Evolutionary conservation across 1,140 invertebrate genomes (phyloP), one percentile per base, ranked within the genome.

Genomic region (Idris sp.): DNA sequence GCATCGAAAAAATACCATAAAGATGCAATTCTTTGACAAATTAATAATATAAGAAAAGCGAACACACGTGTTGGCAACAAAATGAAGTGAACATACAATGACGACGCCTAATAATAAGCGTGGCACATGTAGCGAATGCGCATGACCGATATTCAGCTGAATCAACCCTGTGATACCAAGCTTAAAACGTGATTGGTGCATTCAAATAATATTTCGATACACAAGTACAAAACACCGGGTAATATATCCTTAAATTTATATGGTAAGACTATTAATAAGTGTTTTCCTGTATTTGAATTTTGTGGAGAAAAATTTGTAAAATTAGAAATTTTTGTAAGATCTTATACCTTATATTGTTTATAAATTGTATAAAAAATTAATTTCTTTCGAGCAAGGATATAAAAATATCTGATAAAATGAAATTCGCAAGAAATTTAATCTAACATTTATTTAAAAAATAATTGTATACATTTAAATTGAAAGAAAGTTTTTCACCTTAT

Each of bases 61-160:
- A 59, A 36, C 16, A 44, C 59, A 59, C 51, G 61, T 64, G 69
- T n/a, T 65, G 33, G 36, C 25, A 14, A 38, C 54, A 11, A 35
- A 22, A 22, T 6, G 19, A 22, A 22, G 19, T 22, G 19, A 54
- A 48, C 26, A 43, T 25, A 54, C 61, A 53, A 31, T 67, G 53
- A 61, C 53, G 59, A 67, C 71, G 61, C 61, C 61, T 74, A 71
- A 61, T 71, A 61, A 71, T 71, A 71, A 71, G 67, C 67, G 67
- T 62, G 61, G 59, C 58, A 53, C 11, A 58, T 64, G 49, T 51
- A 19, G 15, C 9, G 2, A 67, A 19, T 61, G 71, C 71, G 71
- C 71, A 74, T 74, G 71, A 46, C 46, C 48, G 41, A 59, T 71
- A 54, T 71, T 48, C 46, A 26, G n/a, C 28, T 44, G 49, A 71